Percentiles rank a stretch among this genome's conserved stretches.
Evolutionary conservation across 2,797 vertebrate species (phyloP).

Genomic region (Sciurus carolinensis): DNA sequence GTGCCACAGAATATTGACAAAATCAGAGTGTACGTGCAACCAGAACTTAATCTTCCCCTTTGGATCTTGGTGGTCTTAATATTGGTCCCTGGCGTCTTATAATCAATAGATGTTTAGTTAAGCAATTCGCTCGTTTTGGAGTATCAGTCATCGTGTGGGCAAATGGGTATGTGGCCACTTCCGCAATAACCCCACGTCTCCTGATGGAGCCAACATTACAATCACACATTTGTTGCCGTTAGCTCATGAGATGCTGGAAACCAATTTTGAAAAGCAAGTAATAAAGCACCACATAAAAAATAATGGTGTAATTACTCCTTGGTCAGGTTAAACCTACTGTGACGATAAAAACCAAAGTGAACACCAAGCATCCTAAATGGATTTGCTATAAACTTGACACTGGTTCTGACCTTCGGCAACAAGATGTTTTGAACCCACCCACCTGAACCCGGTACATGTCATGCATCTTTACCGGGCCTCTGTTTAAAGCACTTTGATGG

Average conservation of each 20-base stretch:
- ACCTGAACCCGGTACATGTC: constrained; percentile 27
- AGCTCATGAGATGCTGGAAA: constrained; percentile 82
- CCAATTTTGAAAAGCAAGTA: constrained; percentile 85
- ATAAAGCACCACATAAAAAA: constrained; percentile 86
- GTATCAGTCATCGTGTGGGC: constrained; percentile 73
- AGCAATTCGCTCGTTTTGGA: constrained; percentile 71
- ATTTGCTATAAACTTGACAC: constrained; percentile 76
- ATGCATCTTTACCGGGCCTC: neutral
- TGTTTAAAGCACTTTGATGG: constrained; percentile 24
- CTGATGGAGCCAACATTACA: constrained; percentile 26
- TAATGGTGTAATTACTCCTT: constrained; percentile 84
- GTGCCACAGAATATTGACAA: constrained; percentile 46
- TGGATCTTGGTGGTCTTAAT: constrained; percentile 70
- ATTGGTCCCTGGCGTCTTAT: constrained; percentile 66
- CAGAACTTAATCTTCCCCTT: constrained; percentile 71
- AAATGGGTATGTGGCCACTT: constrained; percentile 79
- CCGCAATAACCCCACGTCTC: constrained; percentile 72
- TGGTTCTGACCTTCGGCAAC: constrained; percentile 63
- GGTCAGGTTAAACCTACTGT: constrained; percentile 82
- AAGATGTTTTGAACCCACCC: neutral
- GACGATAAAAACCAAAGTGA: constrained; percentile 79
- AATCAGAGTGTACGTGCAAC: constrained; percentile 2
- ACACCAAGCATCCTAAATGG: constrained; percentile 32
- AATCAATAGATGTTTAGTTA: constrained; percentile 83
- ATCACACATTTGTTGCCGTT: constrained; percentile 80